A percentile compares a stretch with the other conserved stretches of the same genome.
Conservation (phyloP, 2,797 vertebrate genomes). For the Sebastolobus altivelis region DNA sequence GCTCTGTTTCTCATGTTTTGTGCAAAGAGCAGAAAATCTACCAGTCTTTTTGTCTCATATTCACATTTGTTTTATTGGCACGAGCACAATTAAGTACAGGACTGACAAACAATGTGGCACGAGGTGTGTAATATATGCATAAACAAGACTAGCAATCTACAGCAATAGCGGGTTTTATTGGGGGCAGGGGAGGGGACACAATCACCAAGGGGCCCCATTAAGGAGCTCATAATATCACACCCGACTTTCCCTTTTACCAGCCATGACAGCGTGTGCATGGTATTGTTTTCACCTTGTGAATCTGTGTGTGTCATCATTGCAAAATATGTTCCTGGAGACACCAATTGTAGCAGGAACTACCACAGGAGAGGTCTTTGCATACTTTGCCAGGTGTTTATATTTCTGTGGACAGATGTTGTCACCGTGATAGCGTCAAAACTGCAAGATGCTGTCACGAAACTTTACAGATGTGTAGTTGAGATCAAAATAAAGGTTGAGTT, state of each 20-base stretch:
- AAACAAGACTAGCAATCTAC: background rate
- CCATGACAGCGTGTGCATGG: background rate
- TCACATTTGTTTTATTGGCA: background rate
- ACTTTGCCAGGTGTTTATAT: background rate
- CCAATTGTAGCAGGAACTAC: background rate
- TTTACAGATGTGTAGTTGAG: background rate
- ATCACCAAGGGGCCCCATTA: background rate
- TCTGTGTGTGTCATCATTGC: background rate
- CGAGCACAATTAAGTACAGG: background rate
- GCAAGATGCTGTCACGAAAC: background rate
- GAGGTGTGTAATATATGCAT: background rate
- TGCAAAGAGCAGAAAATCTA: background rate
- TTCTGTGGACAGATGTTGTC: background rate
- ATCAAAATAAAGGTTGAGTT: background rate
- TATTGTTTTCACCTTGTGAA: background rate
- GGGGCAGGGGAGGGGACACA: background rate
- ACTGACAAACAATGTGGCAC: background rate
- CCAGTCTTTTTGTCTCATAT: background rate
- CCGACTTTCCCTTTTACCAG: background rate
- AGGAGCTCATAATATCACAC: background rate
- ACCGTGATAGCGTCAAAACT: fast-evolving
- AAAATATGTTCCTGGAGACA: background rate
- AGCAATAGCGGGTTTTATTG: background rate
- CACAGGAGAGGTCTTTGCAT: background rate
- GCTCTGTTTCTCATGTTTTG: background rate